These are phyloP conservation scores for Lasioglossum albipes DNA, from an alignment of 1,140 invertebrate genomes.

Conservation along the genomic window DNA sequence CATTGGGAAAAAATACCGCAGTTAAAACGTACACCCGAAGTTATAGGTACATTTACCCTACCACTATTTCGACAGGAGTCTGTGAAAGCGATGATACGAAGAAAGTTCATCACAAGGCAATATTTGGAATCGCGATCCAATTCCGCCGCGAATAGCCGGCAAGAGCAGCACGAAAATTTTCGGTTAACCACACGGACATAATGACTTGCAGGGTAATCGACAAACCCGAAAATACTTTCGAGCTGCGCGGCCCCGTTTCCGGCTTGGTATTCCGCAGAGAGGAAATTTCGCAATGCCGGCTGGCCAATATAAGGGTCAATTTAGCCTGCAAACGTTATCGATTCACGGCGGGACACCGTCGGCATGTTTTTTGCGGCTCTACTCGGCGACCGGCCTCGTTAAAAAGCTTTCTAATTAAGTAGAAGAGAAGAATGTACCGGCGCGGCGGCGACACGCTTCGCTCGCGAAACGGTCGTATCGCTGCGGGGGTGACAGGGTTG, in stretches of 20 bases:
- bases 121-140: no score
- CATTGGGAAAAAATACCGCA: no score
- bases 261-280: neutral
- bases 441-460: neutral
- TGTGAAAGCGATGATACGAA: no score
- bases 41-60: no score
- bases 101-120: no score
- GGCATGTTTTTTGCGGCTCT: conserved; percentile 38
- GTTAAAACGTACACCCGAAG: no score
- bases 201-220: neutral
- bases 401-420: conserved; percentile 73
- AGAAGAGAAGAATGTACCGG: conserved; percentile 30
- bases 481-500: neutral
- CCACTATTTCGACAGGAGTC: no score
- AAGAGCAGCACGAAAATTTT: neutral
- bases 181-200: neutral
- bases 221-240: neutral
- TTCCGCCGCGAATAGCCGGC: no score
- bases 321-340: conserved; percentile 49
- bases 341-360: conserved; percentile 44
- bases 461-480: neutral
- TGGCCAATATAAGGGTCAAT: conserved; percentile 37
- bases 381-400: conserved; percentile 55
- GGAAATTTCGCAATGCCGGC: conserved; percentile 21
- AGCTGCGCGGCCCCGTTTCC: neutral